These are phyloP conservation scores for Myiozetetes cayanensis DNA, from an alignment of 2,113 vertebrate genomes.

Conservation along the genomic window DNA sequence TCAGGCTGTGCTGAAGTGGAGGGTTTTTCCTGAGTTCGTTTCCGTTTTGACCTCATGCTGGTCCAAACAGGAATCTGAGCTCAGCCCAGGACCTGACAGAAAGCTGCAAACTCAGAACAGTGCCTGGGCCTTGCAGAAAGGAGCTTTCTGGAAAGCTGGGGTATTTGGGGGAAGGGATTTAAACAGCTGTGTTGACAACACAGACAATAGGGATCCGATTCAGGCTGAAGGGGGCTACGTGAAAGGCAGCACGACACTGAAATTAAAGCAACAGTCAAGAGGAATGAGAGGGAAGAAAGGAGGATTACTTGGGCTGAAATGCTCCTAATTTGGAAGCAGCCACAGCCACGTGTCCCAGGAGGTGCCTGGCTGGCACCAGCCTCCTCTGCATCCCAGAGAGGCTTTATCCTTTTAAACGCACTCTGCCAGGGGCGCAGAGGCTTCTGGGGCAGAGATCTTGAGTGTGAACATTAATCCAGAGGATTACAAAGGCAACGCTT, in stretches of 20 bases:
- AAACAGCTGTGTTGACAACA: slow-evolving; percentile 43
- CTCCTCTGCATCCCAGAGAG: background rate
- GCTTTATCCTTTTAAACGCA: background rate
- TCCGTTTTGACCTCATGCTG: background rate
- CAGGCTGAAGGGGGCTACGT: slow-evolving; percentile 13
- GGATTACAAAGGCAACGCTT: background rate
- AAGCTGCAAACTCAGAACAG: background rate
- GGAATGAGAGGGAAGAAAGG: background rate
- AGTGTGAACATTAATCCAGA: background rate
- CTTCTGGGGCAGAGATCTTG: background rate
- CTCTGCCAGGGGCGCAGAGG: background rate
- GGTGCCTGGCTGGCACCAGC: background rate
- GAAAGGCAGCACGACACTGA: background rate
- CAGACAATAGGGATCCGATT: slow-evolving; percentile 4
- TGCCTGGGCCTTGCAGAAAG: background rate
- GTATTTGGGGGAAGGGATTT: slow-evolving; percentile 7
- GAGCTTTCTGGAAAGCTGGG: background rate
- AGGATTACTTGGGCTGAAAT: background rate
- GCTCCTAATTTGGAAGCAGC: background rate
- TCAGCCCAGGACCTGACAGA: background rate
- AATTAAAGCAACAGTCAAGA: background rate
- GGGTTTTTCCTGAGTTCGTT: background rate
- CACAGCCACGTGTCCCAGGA: background rate
- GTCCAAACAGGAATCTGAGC: background rate
- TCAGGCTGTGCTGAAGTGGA: background rate